These are phyloP conservation scores for Canis aureus DNA, from an alignment of 2,113 vertebrate genomes.

Conservation along the genomic window DNA sequence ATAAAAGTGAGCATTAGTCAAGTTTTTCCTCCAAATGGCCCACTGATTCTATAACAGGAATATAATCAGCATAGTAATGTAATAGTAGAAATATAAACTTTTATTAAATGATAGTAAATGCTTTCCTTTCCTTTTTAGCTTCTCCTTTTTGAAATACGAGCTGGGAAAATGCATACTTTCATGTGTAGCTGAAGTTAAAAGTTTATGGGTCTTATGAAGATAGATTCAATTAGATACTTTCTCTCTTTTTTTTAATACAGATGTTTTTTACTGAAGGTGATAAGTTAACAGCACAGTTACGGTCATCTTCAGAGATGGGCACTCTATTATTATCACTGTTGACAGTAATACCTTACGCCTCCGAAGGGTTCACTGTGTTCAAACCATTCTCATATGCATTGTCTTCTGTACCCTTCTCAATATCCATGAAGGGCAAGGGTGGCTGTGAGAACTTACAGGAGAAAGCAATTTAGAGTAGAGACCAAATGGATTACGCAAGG, in stretches of 20 bases:
- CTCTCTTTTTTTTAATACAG: background rate
- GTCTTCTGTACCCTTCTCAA: conserved; percentile 30
- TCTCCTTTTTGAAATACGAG: background rate
- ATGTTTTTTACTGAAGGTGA: background rate
- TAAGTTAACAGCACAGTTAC: background rate
- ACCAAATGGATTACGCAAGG: background rate
- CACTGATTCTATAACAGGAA: background rate
- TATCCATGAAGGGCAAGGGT: background rate
- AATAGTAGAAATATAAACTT: background rate
- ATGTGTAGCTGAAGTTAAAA: background rate
- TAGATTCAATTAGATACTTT: background rate
- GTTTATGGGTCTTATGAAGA: conserved; percentile 5
- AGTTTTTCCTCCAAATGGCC: background rate
- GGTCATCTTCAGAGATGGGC: background rate
- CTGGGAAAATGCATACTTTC: background rate
- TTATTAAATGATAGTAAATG: background rate
- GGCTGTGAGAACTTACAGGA: background rate
- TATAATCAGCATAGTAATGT: background rate
- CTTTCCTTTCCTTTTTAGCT: too few relatives aligned
- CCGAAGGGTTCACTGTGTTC: background rate
- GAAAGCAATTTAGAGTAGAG: background rate
- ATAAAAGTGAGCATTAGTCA: background rate
- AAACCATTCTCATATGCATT: background rate
- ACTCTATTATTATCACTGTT: background rate
- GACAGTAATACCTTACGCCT: background rate